These are phyloP conservation scores for Andrena minutula DNA, from an alignment of 2,888 invertebrate species.

Conservation along the genomic window DNA sequence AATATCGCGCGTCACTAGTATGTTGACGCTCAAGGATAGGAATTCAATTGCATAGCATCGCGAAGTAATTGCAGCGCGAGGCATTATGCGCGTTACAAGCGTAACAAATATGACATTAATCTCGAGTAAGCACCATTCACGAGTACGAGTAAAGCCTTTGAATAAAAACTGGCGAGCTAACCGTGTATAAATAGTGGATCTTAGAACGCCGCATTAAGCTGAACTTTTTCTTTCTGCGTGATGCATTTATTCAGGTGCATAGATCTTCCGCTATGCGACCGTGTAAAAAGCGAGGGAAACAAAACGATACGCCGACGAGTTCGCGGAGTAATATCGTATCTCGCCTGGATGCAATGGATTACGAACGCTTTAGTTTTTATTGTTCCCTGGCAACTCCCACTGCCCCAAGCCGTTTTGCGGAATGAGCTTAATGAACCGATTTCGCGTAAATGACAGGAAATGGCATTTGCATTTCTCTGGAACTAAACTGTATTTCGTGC, in stretches of 20 bases:
- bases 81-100: constrained; percentile 39
- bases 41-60: constrained; percentile 1
- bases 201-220: constrained; percentile 35
- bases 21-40: neutral
- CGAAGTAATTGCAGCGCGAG: constrained; percentile 17
- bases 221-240: constrained; percentile 30
- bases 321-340: constrained; percentile 33
- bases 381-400: neutral
- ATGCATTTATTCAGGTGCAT: constrained; percentile 16
- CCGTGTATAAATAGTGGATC: constrained; percentile 30
- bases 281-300: constrained; percentile 23
- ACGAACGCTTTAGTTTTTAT: constrained; percentile 26
- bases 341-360: constrained; percentile 31
- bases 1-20: too few species aligned
- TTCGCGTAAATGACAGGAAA: constrained; percentile 37
- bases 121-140: constrained; percentile 29
- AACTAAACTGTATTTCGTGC: neutral
- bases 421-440: constrained; percentile 21
- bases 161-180: constrained; percentile 32
- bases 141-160: neutral
- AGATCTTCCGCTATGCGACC: constrained; percentile 17
- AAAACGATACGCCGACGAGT: constrained; percentile 22
- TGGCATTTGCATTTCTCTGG: constrained; percentile 14
- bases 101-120: constrained; percentile 48
- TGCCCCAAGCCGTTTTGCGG: neutral